Base-by-base conservation (phyloP, 2,888 invertebrate species). In the Bellardia pandia region DNA sequence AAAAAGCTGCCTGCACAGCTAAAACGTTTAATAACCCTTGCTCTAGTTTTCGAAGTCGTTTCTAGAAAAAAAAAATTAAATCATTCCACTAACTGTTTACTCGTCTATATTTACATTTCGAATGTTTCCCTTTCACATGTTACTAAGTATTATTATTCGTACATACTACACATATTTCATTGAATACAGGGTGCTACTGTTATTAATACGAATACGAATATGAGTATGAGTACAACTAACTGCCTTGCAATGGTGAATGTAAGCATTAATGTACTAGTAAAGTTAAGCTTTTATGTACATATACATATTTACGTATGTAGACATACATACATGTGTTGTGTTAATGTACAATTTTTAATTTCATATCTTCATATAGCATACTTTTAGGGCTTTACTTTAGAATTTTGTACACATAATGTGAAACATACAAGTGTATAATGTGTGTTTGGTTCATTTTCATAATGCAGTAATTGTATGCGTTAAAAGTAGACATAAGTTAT, bases 401-500 rank as follows among this genome's bases (percentile, higher is more conserved):
- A 62, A 69, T 82, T 60, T 42, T 58, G 13, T 64, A 42, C 8
- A 33, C 40, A 16, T 69, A 30, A 42, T 58, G 13, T 56, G 14
- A 14, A 40, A 11, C 48, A 53, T 58, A 81, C 11, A 58, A 45
- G 42, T 75, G 6, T 11, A 5, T 37, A 51, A 64, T 45, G 37
- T 56, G 7, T 23, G 2, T 42, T 14, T 42, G 2, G 37, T 78
- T 5, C 23, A 13, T 74, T 81, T 72, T 77, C 51, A 58, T 75
- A 75, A 78, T 77, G 77, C 74, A 78, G 81, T 82, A 82, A 85
- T 85, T 85, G 78, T 85, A 85, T 87, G 85, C 78, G 78, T 78
- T 87, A 79, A 87, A 85, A 85, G 85, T 85, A 85, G 86, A 75
- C 84, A 84, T 77, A 84, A 87, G 80, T 84, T 87, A 81, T 87